Evolutionary conservation across 2,888 invertebrate species (phyloP).

Genomic region (Ptychoptera contaminata): DNA sequence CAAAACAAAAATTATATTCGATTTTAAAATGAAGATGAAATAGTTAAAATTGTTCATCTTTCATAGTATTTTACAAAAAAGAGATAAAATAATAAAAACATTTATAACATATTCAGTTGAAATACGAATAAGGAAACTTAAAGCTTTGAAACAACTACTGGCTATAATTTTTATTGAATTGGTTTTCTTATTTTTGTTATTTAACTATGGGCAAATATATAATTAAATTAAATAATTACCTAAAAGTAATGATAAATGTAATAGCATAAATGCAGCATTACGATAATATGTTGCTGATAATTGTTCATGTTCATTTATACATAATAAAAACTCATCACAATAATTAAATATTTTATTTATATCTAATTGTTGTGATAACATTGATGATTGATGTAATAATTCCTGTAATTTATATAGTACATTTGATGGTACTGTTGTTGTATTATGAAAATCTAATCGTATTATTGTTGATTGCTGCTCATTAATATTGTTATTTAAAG

Average conservation of each 20-base stretch:
- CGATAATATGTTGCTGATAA: conserved; percentile 21
- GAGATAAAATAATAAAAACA: too few relatives aligned
- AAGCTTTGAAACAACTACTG: too few relatives aligned
- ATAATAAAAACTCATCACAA: conserved; percentile 14
- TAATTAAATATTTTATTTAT: conserved; percentile 14
- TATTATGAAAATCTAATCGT: conserved; percentile 13
- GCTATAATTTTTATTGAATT: too few relatives aligned
- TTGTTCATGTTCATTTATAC: conserved; percentile 11
- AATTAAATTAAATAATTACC: conserved; percentile 12
- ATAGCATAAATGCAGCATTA: conserved; percentile 16
- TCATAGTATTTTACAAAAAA: too few relatives aligned
- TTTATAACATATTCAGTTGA: too few relatives aligned
- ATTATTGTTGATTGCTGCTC: conserved; percentile 9
- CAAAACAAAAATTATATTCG: too few relatives aligned
- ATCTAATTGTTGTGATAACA: conserved; percentile 17
- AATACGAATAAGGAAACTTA: too few relatives aligned
- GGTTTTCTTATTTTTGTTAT: too few relatives aligned
- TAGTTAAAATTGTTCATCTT: too few relatives aligned
- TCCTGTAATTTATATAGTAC: conserved; percentile 22
- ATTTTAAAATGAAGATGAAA: too few relatives aligned
- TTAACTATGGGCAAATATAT: not conserved
- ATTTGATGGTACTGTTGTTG: conserved; percentile 16
- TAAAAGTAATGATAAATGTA: conserved; percentile 23
- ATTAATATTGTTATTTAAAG: conserved; percentile 10
- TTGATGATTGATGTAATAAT: conserved; percentile 21